Conservation (phyloP, 2,113 vertebrate genomes). For the Myrmophylax atrothorax region DNA sequence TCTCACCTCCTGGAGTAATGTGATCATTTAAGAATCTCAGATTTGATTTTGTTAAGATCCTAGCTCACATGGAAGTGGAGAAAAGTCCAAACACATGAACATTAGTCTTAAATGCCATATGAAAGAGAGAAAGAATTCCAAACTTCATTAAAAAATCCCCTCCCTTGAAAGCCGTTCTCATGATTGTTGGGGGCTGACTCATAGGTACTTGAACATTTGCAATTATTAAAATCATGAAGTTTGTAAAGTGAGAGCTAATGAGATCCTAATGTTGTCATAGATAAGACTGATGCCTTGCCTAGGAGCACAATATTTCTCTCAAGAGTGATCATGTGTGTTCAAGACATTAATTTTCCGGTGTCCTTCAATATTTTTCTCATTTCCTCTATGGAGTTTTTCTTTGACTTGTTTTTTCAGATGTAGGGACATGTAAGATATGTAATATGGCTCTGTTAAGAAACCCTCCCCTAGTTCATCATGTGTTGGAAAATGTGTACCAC, state of each 20-base stretch:
- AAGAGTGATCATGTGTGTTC: neutral
- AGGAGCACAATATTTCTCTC: neutral
- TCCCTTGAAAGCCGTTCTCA: neutral
- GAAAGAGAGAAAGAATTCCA: neutral
- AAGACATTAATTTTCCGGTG: neutral
- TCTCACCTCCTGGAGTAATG: neutral
- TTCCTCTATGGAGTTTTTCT: neutral
- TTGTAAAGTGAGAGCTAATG: neutral
- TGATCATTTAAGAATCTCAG: neutral
- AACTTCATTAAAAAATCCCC: neutral
- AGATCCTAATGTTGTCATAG: neutral
- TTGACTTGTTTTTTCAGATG: neutral
- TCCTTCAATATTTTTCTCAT: neutral
- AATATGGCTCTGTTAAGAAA: neutral
- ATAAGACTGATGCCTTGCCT: neutral
- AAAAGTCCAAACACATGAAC: neutral
- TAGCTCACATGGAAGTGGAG: neutral
- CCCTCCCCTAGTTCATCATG: neutral
- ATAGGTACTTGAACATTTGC: neutral
- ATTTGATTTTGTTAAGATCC: neutral
- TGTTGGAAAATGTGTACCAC: neutral
- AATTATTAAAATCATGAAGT: neutral
- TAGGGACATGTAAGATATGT: neutral
- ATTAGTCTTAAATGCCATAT: neutral
- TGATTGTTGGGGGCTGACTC: neutral